phyloP scores from a whole-genome alignment of 2,888 invertebrate species.

The Scaptodrosophila latifasciaeformis region DNA sequence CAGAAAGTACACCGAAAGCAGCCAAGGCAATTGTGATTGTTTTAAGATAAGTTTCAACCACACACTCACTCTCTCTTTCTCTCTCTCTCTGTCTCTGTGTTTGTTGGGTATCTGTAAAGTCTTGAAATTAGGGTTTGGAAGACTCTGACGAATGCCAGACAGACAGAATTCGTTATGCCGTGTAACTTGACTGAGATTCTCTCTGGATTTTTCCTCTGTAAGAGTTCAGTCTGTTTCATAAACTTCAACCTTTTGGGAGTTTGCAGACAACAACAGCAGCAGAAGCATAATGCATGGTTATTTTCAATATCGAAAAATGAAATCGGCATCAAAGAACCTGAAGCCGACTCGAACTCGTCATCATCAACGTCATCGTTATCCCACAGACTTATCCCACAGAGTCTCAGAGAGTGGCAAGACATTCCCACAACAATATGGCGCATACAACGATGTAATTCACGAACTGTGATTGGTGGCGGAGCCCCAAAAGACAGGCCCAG shows the following conservation, averaged over 20 bases:
- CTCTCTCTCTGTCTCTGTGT: conserved; percentile 2
- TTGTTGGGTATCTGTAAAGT: conserved; percentile 6
- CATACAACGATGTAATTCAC: conserved; percentile 66
- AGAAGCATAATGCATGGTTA: conserved; percentile 60
- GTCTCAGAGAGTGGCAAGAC: conserved; percentile 27
- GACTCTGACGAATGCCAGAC: too few relatives aligned
- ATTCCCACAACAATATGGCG: conserved; percentile 69
- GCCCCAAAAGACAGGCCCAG: conserved; percentile 4
- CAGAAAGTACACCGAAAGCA: conserved; percentile 16
- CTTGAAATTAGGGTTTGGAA: not conserved
- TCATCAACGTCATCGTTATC: too few relatives aligned
- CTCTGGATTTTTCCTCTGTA: too few relatives aligned
- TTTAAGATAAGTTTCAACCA: conserved; percentile 46
- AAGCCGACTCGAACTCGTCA: too few relatives aligned
- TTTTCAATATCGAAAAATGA: conserved; percentile 70
- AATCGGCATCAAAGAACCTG: conserved; percentile 67
- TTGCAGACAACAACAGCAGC: too few relatives aligned
- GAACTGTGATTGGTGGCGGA: conserved; percentile 65
- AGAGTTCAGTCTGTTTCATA: conserved; percentile 15
- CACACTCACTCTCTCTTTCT: not conserved
- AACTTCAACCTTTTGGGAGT: conserved; percentile 35
- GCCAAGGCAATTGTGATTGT: conserved; percentile 40
- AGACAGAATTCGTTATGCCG: too few relatives aligned
- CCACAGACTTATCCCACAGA: too few relatives aligned
- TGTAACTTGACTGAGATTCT: too few relatives aligned